Base-by-base conservation (phyloP, 2,888 invertebrate species). In the Mellilla xanthometata region DNA sequence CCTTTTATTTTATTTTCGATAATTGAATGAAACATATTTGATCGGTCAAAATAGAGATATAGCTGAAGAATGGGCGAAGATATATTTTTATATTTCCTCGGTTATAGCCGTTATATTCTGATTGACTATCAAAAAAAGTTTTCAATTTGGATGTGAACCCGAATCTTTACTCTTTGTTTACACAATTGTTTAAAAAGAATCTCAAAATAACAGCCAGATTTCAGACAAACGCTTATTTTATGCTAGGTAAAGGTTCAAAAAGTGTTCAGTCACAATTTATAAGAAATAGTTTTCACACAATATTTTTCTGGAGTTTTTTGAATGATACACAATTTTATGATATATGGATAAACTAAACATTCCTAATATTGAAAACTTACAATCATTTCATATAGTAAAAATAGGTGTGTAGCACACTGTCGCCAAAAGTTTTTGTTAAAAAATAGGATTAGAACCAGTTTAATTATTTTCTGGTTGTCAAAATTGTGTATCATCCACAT, bases 211-310 rank as follows among this genome's bases (percentile, higher is more conserved):
- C 75, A 79, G 68, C 67, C 76, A 76, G 76, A 68, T 70, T 62
- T 73, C 61, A 77, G 76, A 74, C 71, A 78, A 72, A 76, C 56
- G 65, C 58, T 80, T 69, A 75, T 65, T 62, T 67, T 29, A 48
- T 67, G 62, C 69, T 77, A 79, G 69, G 67, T 65, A 86, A 73
- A 83, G 75, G 71, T 79, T 83, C 76, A 76, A 88, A 87, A 88
- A 76, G 74, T 73, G 60, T 65, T 87, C 87, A 87, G 86, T 87
- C 88, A 58, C 72, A 79, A 75, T 77, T 75, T 81, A 72, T 81
- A 81, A 81, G 78, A 84, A 79, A 77, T 80, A 76, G 72, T 72
- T 53, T 55, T 60, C 32, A 36, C 32, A 32, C 29, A 35, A 33
- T 29, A 24, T 24, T 24, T 24, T 24, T 7, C 3, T n/a, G 8